Base-by-base conservation (phyloP, 2,797 vertebrate genomes). In the Synanceia verrucosa region DNA sequence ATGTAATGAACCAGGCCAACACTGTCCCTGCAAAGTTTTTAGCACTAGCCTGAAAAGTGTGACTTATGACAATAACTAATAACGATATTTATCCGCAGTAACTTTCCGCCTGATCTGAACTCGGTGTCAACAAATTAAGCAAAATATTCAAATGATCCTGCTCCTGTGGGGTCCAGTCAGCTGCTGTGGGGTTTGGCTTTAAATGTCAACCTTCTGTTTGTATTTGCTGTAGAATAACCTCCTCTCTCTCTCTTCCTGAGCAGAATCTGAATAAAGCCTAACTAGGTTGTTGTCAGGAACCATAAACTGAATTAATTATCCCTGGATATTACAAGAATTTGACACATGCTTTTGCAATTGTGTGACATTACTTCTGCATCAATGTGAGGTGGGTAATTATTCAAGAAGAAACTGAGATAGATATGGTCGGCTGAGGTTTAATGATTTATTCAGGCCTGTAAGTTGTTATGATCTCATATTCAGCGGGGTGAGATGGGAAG, bases 391-490 rank as follows among this genome's bases (percentile, higher is more conserved):
- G 55, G 76, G 71, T 87, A 85, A 90, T 87, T 84, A 92, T 83
- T 87, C 83, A 79, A 76, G 65, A 80, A 78, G 76, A 87, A 86
- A 79, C 75, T 84, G 82, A 63, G 75, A 76, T 73, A 71, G 84
- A 82, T 82, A 28, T 52, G 79, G 73, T 81, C 81, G 75, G 67
- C 78, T 53, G 69, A 78, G 84, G 73, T 88, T 85, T 83, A 86
- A 91, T 91, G 83, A 90, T 89, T 90, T 84, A 89, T 93, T 89
- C 80, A 86, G 44, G 24, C 53, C 79, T 52, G 52, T 73, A 76
- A 78, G 76, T 78, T 89, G 79, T 87, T 91, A 44, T 92, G 82
- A 91, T 93, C 86, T 88, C 88, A 91, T 85, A 93, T 92, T 89
- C 84, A 83, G 83, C 23, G 65, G 81, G 79, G 78, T 37, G 82